Percentiles rank a stretch among this genome's conserved stretches.
phyloP scores from a whole-genome alignment of 2,797 vertebrate genomes.

The Platyrinchus mystaceus region DNA sequence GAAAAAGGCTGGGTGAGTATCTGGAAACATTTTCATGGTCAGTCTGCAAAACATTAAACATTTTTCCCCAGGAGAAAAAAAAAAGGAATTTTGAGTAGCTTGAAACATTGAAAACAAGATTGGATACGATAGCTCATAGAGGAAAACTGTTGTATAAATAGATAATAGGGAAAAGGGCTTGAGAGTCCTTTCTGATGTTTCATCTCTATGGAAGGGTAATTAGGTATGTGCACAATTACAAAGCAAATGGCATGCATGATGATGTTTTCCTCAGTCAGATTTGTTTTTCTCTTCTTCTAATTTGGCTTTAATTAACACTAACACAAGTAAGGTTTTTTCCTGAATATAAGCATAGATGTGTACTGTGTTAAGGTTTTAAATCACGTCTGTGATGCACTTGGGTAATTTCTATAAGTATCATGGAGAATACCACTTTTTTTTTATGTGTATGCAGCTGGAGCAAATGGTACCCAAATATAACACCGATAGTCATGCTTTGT shows the following conservation, averaged over 20 bases:
- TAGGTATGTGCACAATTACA: slow-evolving; percentile 37
- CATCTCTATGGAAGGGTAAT: slow-evolving; percentile 1
- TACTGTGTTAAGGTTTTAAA: background rate
- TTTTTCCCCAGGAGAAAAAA: background rate
- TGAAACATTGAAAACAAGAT: background rate
- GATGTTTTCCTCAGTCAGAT: slow-evolving; percentile 15
- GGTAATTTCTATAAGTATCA: background rate
- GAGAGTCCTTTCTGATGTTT: background rate
- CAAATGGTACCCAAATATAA: background rate
- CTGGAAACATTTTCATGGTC: background rate
- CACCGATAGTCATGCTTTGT: background rate
- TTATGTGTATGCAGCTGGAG: background rate
- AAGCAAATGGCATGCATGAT: background rate
- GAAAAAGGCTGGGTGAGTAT: background rate
- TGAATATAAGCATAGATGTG: background rate
- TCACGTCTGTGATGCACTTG: background rate
- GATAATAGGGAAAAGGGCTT: background rate
- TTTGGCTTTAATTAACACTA: slow-evolving; percentile 38
- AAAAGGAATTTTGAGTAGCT: background rate
- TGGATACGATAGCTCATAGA: background rate
- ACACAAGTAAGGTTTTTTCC: background rate
- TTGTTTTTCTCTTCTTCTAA: slow-evolving; percentile 27
- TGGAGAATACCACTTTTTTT: background rate
- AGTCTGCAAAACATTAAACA: background rate
- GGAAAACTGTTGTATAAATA: background rate